Evolutionary conservation across 2,888 invertebrate species (phyloP).

Genomic region (Julus scanicus): DNA sequence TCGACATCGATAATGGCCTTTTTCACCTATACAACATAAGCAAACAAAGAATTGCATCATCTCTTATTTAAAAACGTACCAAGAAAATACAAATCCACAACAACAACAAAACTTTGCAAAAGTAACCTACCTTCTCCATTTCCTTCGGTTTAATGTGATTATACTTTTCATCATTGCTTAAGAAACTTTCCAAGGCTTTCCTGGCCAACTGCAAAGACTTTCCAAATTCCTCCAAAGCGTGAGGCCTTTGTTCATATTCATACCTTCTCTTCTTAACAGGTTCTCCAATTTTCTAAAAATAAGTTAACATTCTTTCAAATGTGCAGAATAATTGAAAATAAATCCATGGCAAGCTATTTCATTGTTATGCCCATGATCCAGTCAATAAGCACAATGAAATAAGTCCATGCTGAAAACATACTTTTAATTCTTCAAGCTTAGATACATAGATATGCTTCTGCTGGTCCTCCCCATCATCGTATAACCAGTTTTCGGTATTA

Average conservation of each 20-base stretch:
- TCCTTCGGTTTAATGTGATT: conserved; percentile 76
- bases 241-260: conserved; percentile 83
- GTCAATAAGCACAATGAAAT: too few relatives aligned
- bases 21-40: conserved; percentile 67
- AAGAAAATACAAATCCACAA: neutral
- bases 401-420: neutral
- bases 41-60: neutral
- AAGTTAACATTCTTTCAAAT: neutral
- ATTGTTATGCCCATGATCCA: too few relatives aligned
- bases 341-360: too few relatives aligned
- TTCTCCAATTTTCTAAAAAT: conserved; percentile 81
- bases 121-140: conserved; percentile 78
- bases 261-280: conserved; percentile 85
- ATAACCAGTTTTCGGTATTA: conserved; percentile 94
- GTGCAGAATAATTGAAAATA: neutral
- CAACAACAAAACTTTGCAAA: conserved; percentile 10
- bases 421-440: conserved; percentile 66
- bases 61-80: too few relatives aligned
- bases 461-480: conserved; percentile 96
- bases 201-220: conserved; percentile 81
- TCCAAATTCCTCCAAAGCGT: conserved; percentile 83
- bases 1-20: conserved; percentile 78
- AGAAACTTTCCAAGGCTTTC: conserved; percentile 78
- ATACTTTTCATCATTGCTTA: conserved; percentile 76
- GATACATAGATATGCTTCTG: conserved; percentile 77